Evolutionary conservation across 2,888 invertebrate genomes (phyloP).

Genomic region (Rhopalosiphum nymphaeae): DNA sequence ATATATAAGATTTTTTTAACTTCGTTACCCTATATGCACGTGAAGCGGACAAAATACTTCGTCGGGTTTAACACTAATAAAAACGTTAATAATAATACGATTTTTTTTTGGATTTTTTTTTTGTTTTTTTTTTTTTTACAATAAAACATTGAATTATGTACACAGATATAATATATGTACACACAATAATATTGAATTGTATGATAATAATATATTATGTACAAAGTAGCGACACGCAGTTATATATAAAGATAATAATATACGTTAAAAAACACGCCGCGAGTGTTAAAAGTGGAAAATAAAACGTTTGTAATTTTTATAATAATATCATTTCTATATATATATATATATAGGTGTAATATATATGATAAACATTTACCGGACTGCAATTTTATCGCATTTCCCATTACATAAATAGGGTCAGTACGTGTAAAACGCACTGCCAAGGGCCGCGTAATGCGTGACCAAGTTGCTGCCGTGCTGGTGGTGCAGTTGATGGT

Average conservation of each 20-base stretch:
- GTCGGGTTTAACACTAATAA: slow-evolving; percentile 35
- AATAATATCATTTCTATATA: background rate
- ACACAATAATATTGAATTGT: background rate
- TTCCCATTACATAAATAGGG: background rate
- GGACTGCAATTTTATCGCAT: background rate
- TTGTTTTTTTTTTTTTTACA: background rate
- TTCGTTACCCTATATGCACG: slow-evolving; percentile 20
- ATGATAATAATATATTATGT: slow-evolving; percentile 22
- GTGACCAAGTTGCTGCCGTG: slow-evolving; percentile 9
- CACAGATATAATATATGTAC: background rate
- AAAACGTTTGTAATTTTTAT: background rate
- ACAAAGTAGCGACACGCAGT: slow-evolving; percentile 9
- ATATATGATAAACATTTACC: background rate
- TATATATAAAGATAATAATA: background rate
- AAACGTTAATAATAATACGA: slow-evolving; percentile 42
- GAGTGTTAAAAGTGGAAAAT: background rate
- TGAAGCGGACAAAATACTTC: slow-evolving; percentile 37
- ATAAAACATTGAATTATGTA: slow-evolving; percentile 26
- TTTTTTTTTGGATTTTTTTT: slow-evolving; percentile 27
- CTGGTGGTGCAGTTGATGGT: slow-evolving; percentile 1
- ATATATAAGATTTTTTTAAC: background rate
- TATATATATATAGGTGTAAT: background rate
- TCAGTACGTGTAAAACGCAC: slow-evolving; percentile 55
- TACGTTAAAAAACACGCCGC: slow-evolving; percentile 9
- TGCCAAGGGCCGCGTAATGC: slow-evolving; percentile 43